Evolutionary conservation across 2,797 vertebrate genomes (phyloP).

Genomic region (Manis pentadactyla): DNA sequence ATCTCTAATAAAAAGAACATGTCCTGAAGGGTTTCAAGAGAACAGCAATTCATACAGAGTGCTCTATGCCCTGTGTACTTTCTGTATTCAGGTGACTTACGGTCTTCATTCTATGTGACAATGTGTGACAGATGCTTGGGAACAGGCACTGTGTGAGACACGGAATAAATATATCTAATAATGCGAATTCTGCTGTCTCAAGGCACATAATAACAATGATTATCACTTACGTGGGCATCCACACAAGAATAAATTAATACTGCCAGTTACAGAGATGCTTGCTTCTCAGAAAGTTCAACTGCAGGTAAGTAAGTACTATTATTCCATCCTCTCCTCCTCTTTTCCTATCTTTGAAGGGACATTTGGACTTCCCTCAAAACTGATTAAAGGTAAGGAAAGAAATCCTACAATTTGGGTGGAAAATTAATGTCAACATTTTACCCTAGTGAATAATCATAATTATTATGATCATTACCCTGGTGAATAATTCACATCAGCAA

Average conservation of each 20-base stretch:
- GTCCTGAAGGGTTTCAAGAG: background rate
- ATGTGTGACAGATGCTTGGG: background rate
- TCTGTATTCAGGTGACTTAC: background rate
- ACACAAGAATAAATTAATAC: background rate
- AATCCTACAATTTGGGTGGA: background rate
- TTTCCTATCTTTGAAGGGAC: background rate
- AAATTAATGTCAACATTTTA: background rate
- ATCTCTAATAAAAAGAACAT: constrained; percentile 38
- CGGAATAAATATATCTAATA: background rate
- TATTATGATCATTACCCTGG: too few species aligned
- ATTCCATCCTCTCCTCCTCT: background rate
- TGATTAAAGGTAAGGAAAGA: background rate
- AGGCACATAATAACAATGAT: background rate
- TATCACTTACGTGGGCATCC: background rate
- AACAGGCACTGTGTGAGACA: background rate
- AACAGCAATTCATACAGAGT: background rate
- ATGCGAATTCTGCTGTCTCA: constrained; percentile 1
- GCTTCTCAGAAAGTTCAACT: background rate
- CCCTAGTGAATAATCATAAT: too few species aligned
- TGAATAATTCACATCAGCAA: background rate
- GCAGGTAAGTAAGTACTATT: background rate
- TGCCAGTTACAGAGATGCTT: background rate
- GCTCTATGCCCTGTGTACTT: rapidly evolving
- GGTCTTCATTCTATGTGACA: background rate
- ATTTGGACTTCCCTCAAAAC: background rate